Conservation (phyloP, 2,888 invertebrate genomes). For the Melinopterus prodromus region DNA sequence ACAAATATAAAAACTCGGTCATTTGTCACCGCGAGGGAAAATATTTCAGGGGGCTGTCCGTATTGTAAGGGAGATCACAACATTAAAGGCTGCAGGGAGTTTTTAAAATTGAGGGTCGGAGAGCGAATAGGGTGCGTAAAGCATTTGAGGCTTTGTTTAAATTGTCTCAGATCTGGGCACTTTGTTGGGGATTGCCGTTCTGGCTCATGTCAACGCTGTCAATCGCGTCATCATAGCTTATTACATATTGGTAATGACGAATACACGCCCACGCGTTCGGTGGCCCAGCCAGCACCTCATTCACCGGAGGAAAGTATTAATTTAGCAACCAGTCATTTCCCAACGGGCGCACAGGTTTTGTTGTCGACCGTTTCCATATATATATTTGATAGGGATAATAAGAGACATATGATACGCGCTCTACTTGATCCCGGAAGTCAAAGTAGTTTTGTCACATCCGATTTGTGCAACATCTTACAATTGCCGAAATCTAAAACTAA, state of each 20-base stretch:
- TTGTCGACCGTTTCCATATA: constrained; percentile 16
- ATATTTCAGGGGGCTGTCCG: neutral
- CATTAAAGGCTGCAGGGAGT: neutral
- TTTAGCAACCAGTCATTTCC: constrained; percentile 12
- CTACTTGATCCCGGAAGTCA: constrained; percentile 40
- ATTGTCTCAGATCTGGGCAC: constrained; percentile 37
- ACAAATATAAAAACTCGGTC: neutral
- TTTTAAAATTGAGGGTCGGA: constrained; percentile 9
- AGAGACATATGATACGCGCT: constrained; percentile 22
- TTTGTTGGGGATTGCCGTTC: constrained; percentile 28
- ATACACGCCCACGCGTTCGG: neutral
- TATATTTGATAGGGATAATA: neutral
- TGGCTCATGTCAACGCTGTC: constrained; percentile 30
- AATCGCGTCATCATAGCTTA: constrained; percentile 36
- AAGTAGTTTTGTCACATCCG: constrained; percentile 35
- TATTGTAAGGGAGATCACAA: neutral
- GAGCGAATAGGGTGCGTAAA: neutral
- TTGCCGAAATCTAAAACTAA: constrained; percentile 26
- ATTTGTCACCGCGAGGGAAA: neutral
- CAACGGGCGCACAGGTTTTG: constrained; percentile 5
- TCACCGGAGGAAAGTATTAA: constrained; percentile 5
- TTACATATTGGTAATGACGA: constrained; percentile 31
- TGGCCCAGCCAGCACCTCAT: neutral
- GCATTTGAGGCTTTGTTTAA: constrained; percentile 19
- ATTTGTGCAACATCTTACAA: constrained; percentile 25